Conservation (phyloP, 1,140 invertebrate species). For the Apis mellifera region Amel_HAv3.1 CM009932.2:14015501-14016000, state of each 20-base stretch:
- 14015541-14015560: slow-evolving; percentile 58
- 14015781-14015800: neutral
- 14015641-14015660: too few relatives aligned
- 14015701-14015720: too few relatives aligned
- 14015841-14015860: slow-evolving; percentile 8
- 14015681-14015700: too few relatives aligned
- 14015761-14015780: neutral
- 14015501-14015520: slow-evolving; percentile 38
- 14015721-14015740: too few relatives aligned
- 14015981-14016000: neutral
- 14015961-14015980: too few relatives aligned
- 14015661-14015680: too few relatives aligned
- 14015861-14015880: neutral
- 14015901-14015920: too few relatives aligned
- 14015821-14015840: neutral
- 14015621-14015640: neutral
- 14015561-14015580: slow-evolving; percentile 69
- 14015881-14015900: neutral
- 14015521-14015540: slow-evolving; percentile 5
- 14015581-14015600: neutral
- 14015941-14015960: too few relatives aligned
- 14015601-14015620: slow-evolving; percentile 56
- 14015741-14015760: too few relatives aligned
- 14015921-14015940: too few relatives aligned
- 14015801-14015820: neutral